Base-by-base conservation (phyloP, 2,113 vertebrate genomes). In the Rhinoptilus africanus region DNA sequence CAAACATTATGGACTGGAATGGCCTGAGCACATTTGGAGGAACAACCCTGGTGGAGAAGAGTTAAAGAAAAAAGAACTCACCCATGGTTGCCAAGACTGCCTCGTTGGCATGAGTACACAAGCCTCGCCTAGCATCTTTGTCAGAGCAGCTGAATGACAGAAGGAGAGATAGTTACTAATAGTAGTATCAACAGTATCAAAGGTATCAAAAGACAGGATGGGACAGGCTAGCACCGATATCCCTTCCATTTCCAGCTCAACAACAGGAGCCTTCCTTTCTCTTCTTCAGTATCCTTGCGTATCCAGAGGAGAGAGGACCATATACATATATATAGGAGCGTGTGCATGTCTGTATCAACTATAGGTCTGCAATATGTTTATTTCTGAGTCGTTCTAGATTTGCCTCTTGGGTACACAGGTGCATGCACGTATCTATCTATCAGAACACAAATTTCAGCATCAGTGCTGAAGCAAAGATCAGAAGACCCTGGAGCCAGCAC, bases 21-120 rank as follows among this genome's bases (percentile, higher is more conserved):
- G 32, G 11, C 53, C 27, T 56, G 19, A 48, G 35, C 13, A 84
- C 12, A 73, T 28, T 13, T 45, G 37, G 27, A 90, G n/a, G 48
- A 96, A 79, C 17, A 72, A 39, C 2, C 5, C 15, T 69, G 18
- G 17, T 45, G 9, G 28, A 68, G 12, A 64, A 57, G 19, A 39
- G 6, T 64, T 88, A 62, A 93, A 80, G 66, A 37, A 75, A 67
- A 67, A 80, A 47, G 14, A 95, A 92, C 97, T 97, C 91, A 98
- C 98, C 98, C 96, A 97, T 85, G 82, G 96, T 98, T 73, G 98
- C 99, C 98, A 98, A 90, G 26, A 98, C 45, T 12, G 98, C 98
- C 80, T 98, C 98, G 0, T 97, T 97, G 82, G 97, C 93, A 64
- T 67, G 97, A 27, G 85, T 79, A 85, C 98, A 99, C 78, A 97